These are phyloP conservation scores for Falco novaeseelandiae DNA, from an alignment of 2,797 vertebrate genomes.

Conservation along the genomic window DNA sequence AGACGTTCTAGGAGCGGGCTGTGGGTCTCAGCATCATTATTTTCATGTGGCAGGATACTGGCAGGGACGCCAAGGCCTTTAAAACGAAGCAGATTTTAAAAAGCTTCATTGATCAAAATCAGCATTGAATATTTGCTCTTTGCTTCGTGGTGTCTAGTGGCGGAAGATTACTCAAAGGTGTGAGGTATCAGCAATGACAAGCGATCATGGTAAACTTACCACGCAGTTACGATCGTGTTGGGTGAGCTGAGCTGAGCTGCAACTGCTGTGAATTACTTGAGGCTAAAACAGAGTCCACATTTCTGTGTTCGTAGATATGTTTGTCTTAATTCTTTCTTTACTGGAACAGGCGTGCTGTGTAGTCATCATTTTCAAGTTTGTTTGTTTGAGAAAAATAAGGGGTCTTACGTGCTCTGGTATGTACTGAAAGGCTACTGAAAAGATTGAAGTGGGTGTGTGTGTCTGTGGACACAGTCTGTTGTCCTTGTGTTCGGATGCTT, in stretches of 20 bases:
- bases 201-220: fast-evolving
- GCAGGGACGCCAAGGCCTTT: not conserved
- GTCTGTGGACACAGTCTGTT: fast-evolving
- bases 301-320: fast-evolving
- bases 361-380: too few relatives aligned
- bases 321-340: fast-evolving
- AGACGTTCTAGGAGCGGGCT: not conserved
- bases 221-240: not conserved
- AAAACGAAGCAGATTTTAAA: not conserved
- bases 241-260: not conserved
- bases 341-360: not conserved
- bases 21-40: not conserved
- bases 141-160: not conserved
- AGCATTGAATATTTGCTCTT: not conserved
- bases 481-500: not conserved
- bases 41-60: not conserved
- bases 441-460: fast-evolving
- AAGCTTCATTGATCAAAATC: not conserved
- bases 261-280: fast-evolving
- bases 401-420: fast-evolving
- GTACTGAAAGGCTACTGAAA: not conserved
- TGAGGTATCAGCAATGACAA: not conserved
- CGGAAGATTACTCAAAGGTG: not conserved
- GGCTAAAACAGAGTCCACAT: fast-evolving
- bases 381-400: not conserved